phyloP scores from a whole-genome alignment of 2,113 vertebrate species.

The Nannospalax galili region DNA sequence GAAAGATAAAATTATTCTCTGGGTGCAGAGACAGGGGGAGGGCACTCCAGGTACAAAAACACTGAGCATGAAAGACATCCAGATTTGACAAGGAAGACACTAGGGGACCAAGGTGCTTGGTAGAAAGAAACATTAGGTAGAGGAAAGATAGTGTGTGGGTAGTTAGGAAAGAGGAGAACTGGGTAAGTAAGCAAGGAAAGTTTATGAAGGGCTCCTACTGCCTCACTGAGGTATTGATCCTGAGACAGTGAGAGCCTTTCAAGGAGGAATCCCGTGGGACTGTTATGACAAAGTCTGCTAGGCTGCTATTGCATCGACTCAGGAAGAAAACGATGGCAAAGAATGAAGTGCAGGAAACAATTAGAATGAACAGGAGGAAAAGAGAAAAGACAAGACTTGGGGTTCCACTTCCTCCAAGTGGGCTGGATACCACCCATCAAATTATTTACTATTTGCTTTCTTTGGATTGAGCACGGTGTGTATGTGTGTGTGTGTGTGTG shows the following conservation, averaged over 20 bases:
- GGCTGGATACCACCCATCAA: neutral
- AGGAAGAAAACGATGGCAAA: neutral
- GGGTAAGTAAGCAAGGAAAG: neutral
- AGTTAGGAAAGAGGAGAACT: accelerated
- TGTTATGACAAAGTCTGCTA: neutral
- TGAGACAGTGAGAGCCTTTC: neutral
- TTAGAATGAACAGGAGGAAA: neutral
- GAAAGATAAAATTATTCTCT: neutral
- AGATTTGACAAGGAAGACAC: neutral
- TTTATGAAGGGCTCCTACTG: neutral
- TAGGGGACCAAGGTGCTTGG: neutral
- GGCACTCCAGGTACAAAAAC: neutral
- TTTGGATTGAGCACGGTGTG: neutral
- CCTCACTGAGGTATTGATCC: neutral
- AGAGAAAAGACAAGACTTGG: too few species aligned
- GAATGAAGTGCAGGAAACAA: neutral
- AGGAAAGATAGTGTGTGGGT: neutral
- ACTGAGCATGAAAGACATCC: neutral
- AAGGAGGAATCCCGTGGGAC: neutral
- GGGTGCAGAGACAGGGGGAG: neutral
- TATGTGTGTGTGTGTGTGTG: neutral
- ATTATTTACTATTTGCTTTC: neutral
- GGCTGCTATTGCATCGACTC: neutral
- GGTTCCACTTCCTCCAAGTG: neutral
- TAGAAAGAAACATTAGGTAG: neutral